phyloP scores from a whole-genome alignment of 2,888 invertebrate species.

The Xestoiulus laeticollis region DNA sequence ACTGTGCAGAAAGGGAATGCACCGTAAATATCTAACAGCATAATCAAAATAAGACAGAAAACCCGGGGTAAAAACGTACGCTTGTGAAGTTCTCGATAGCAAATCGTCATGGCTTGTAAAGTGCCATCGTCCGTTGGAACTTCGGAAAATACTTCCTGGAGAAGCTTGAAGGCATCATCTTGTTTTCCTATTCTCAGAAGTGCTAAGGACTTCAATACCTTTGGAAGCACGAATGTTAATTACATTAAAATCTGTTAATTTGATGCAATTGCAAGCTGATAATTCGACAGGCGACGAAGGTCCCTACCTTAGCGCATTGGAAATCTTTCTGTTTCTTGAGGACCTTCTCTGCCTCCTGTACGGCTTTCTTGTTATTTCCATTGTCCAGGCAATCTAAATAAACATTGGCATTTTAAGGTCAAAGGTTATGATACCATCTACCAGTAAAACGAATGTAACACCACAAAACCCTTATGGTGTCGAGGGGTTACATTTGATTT shows the following conservation, averaged over 20 bases:
- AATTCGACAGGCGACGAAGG: too few species aligned
- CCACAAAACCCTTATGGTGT: too few species aligned
- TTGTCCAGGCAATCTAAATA: conserved; percentile 89
- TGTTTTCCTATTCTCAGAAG: conserved; percentile 86
- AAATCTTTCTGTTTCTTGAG: conserved; percentile 90
- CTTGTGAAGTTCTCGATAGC: conserved; percentile 90
- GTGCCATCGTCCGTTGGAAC: conserved; percentile 91
- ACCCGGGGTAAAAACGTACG: conserved; percentile 73
- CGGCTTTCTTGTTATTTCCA: conserved; percentile 95
- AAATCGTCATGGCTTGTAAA: conserved; percentile 93
- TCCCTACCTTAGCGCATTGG: conserved; percentile 78
- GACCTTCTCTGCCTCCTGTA: conserved; percentile 96
- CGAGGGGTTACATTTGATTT: too few species aligned
- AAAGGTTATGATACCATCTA: not conserved
- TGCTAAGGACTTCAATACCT: conserved; percentile 90
- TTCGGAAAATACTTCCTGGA: conserved; percentile 77
- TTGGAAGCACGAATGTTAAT: not conserved
- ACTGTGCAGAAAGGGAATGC: conserved; percentile 69
- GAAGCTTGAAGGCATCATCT: conserved; percentile 78
- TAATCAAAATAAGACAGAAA: not conserved
- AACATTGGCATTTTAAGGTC: conserved; percentile 53
- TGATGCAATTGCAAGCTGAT: not conserved
- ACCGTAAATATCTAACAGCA: not conserved
- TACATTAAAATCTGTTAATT: not conserved
- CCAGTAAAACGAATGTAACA: too few species aligned